Evolutionary conservation across 2,113 vertebrate genomes (phyloP), one percentile per base, ranked within the genome.

Genomic region (Catagonus wagneri): DNA sequence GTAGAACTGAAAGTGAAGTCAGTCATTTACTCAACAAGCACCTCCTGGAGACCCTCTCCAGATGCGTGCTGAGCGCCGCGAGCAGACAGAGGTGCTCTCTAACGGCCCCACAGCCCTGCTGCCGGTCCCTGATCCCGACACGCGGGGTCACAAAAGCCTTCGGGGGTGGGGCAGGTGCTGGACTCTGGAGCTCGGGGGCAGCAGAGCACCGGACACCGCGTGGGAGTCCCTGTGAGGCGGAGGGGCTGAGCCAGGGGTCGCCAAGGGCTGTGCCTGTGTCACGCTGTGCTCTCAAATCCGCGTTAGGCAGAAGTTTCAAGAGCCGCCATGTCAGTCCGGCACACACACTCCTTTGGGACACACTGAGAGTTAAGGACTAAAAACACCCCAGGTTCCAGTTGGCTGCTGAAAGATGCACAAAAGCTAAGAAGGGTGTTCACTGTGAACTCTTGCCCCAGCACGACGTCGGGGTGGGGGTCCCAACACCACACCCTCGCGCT

Each of bases 1-100:
- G 0, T 99, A 99, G 98, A 99, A 99, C 99, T 99, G 97, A 0
- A 88, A 87, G 68, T 90, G 97, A 94, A 94, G 54, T 23, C 69
- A 22, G 60, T 3, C 27, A 16, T 19, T 80, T 27, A 89, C 3
- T 68, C 34, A 56, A 2, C 3, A 12, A 50, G 76, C 75, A 50
- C 69, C 5, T 9, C 9, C 19, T 3, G 1, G 14, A n/a, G 27
- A 6, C 63, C 76, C 14, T 5, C 27, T 52, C 32, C 10, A 12
- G 0, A 5, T 0, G 0, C 0, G 4, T 1, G 27, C 32, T 50
- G 20, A 20, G 60, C 6, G 23, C 44, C 44, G 44, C 4, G 44
- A 8, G 58, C 10, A 1, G 22, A 3, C 1, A 9, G 78, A 32
- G 44, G 4, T 0, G 6, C 44, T 39, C 61, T 1, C 15, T 0